Evolutionary conservation across 2,113 vertebrate species (phyloP).

Genomic region (Zingel zingel): DNA sequence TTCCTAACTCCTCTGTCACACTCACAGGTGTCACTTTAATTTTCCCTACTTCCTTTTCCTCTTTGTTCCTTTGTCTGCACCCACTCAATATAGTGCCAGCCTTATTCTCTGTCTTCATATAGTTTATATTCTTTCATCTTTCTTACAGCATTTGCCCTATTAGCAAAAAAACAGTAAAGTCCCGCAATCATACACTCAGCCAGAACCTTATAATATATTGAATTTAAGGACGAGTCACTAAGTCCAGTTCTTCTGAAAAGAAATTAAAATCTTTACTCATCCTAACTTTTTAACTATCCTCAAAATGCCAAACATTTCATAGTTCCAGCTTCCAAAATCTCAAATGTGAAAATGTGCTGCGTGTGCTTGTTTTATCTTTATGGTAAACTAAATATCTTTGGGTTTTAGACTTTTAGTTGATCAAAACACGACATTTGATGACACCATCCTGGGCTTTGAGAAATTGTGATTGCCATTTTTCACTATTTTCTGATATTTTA

Average conservation of each 20-base stretch:
- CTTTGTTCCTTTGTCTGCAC: conserved; percentile 13
- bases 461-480: neutral
- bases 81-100: neutral
- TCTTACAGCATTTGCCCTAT: neutral
- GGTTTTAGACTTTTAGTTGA: neutral
- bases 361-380: neutral
- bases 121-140: neutral
- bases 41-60: conserved; percentile 16
- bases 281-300: neutral
- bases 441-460: neutral
- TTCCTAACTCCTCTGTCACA: conserved; percentile 24
- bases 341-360: neutral
- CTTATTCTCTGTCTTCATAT: neutral
- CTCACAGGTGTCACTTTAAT: conserved; percentile 51
- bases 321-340: neutral
- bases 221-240: neutral
- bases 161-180: neutral
- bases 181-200: neutral
- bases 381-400: neutral
- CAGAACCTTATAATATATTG: neutral
- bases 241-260: neutral
- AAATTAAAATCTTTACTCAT: neutral
- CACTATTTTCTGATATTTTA: neutral
- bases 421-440: neutral
- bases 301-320: neutral